These are phyloP conservation scores for Apostichopus parvimensis DNA, from an alignment of 35 echinoderm and acorn worm species.

Conservation along the genomic window DNA sequence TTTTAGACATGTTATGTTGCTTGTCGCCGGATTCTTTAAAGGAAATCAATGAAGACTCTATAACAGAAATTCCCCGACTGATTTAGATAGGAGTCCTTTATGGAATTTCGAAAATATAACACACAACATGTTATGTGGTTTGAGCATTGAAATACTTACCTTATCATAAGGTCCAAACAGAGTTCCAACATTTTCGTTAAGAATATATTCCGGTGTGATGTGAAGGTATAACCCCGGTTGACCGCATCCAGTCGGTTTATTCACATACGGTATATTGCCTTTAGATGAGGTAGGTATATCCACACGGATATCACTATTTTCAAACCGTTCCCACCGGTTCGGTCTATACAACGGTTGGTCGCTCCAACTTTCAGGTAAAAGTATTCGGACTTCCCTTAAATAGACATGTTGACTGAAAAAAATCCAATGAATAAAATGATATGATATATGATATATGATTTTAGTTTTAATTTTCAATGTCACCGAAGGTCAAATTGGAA, in stretches of 20 bases:
- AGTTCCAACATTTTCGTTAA: conserved; percentile 30
- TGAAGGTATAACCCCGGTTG: conserved; percentile 46
- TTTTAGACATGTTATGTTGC: no score
- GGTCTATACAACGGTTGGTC: conserved; percentile 3
- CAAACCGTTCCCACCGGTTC: conserved; percentile 50
- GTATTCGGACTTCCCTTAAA: conserved; percentile 34
- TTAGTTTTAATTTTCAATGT: not conserved
- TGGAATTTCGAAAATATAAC: no score
- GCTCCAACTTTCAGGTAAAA: conserved; percentile 55
- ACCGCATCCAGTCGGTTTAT: conserved; percentile 59
- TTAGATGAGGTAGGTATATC: conserved; percentile 43
- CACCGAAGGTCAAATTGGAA: not conserved
- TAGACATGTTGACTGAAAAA: conserved; percentile 46
- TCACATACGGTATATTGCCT: conserved; percentile 48
- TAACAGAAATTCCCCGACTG: no score
- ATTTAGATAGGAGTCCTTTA: no score
- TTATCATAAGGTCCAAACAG: conserved; percentile 45
- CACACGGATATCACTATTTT: conserved; percentile 53
- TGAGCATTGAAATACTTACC: not conserved
- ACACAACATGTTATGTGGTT: no score
- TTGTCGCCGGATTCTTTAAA: no score
- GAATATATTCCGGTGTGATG: conserved; percentile 54
- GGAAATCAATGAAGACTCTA: no score
- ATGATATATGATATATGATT: not conserved
- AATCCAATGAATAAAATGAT: not conserved